Evolutionary conservation across 2,797 vertebrate species (phyloP).

Genomic region (Sebastes miniatus): DNA sequence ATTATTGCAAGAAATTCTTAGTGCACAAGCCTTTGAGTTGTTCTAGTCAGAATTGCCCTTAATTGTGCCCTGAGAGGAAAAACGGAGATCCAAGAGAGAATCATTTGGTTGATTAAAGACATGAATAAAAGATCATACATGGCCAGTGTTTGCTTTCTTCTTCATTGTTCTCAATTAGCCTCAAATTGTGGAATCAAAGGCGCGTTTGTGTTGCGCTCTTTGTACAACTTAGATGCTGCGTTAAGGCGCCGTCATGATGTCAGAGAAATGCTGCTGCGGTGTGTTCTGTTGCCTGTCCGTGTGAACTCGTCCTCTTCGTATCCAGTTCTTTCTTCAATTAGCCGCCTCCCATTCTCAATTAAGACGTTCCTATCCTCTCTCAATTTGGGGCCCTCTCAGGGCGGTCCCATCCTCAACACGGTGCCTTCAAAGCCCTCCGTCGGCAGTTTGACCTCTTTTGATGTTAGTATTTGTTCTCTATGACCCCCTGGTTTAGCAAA

Average conservation of each 20-base stretch:
- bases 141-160: constrained; percentile 58
- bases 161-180: constrained; percentile 80
- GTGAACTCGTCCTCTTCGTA: not conserved
- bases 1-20: constrained; percentile 50
- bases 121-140: constrained; percentile 76
- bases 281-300: not conserved
- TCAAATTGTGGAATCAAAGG: constrained; percentile 77
- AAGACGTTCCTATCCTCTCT: constrained; percentile 31
- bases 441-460: constrained; percentile 35
- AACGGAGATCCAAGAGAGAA: constrained; percentile 53
- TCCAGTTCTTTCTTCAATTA: constrained; percentile 43
- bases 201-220: constrained; percentile 50
- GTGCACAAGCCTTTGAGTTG: constrained; percentile 45
- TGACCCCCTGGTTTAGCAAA: constrained; percentile 15
- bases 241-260: constrained; percentile 4
- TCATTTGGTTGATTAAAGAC: constrained; percentile 67
- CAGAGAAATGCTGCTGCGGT: not conserved
- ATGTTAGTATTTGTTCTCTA: constrained; percentile 42
- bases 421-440: constrained; percentile 31
- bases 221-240: constrained; percentile 42
- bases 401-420: not conserved
- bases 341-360: constrained; percentile 44
- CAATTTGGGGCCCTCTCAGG: constrained; percentile 5
- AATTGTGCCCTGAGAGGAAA: constrained; percentile 75
- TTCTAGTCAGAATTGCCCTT: constrained; percentile 48